Evolutionary conservation across 2,113 vertebrate genomes (phyloP).

Genomic region (Agapornis roseicollis): DNA sequence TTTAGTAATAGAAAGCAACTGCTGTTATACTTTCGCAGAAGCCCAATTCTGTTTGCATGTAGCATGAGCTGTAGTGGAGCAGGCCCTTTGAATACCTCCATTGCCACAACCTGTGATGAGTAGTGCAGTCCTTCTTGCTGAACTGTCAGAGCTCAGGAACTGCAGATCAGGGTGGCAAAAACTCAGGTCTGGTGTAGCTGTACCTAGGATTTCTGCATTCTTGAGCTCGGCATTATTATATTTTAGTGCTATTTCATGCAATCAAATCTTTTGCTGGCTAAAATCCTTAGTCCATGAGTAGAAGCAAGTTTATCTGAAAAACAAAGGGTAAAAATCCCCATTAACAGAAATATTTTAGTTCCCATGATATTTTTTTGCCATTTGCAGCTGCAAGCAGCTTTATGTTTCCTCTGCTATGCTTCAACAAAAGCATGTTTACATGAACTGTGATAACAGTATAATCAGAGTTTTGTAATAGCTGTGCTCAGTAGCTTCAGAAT

Average conservation of each 20-base stretch:
- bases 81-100: neutral
- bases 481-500: neutral
- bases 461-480: neutral
- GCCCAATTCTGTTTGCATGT: fast-evolving
- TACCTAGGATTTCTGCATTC: neutral
- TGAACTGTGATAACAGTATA: neutral
- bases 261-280: neutral
- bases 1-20: neutral
- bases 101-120: neutral
- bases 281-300: neutral
- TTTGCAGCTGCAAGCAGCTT: neutral
- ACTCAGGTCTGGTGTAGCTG: neutral
- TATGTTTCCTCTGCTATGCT: neutral
- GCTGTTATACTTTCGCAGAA: neutral
- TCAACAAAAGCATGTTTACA: neutral
- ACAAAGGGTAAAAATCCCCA: neutral
- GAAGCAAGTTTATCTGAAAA: neutral
- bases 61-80: neutral
- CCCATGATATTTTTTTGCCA: neutral
- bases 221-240: neutral
- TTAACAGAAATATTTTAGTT: neutral
- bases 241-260: neutral
- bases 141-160: neutral
- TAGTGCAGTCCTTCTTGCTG: neutral
- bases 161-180: neutral